Evolutionary conservation across 1,140 invertebrate genomes (phyloP).

Genomic region (Drosophila asahinai): DNA sequence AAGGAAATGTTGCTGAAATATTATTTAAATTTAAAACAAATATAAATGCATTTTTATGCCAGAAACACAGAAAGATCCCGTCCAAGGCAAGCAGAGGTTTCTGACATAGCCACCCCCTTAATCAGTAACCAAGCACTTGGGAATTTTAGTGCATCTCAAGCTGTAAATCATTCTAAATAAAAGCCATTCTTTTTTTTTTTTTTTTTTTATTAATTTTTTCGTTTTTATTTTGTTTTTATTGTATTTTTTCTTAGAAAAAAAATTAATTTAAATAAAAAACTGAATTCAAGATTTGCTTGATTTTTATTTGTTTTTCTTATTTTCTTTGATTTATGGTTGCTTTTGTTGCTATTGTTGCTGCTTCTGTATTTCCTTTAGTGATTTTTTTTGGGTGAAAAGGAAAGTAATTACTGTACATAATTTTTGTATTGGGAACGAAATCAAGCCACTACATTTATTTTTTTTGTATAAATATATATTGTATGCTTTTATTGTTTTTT

Average conservation of each 20-base stretch:
- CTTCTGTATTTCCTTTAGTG: conserved; percentile 6
- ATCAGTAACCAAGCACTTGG: background rate
- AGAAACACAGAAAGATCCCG: background rate
- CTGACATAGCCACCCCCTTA: no score
- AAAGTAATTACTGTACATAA: conserved; percentile 39
- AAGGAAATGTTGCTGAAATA: background rate
- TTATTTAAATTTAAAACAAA: background rate
- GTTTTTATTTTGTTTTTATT: conserved; percentile 40
- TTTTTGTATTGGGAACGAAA: conserved; percentile 35
- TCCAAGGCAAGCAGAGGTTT: no score
- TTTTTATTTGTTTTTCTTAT: conserved; percentile 15
- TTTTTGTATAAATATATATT: conserved; percentile 54
- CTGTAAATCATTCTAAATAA: background rate
- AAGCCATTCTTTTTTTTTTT: background rate
- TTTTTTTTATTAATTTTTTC: conserved; percentile 44
- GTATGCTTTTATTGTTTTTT: conserved; percentile 35
- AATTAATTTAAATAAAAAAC: conserved; percentile 45
- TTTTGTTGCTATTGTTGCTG: conserved; percentile 24
- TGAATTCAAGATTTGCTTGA: conserved; percentile 14
- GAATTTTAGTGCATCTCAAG: background rate
- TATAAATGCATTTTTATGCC: no score
- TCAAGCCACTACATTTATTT: conserved; percentile 42
- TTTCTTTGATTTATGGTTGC: conserved; percentile 39
- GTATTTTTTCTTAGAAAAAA: conserved; percentile 41
- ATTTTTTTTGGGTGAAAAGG: conserved; percentile 18